These are phyloP conservation scores for Perccottus glenii DNA, from an alignment of 2,113 vertebrate species.

Conservation along the genomic window DNA sequence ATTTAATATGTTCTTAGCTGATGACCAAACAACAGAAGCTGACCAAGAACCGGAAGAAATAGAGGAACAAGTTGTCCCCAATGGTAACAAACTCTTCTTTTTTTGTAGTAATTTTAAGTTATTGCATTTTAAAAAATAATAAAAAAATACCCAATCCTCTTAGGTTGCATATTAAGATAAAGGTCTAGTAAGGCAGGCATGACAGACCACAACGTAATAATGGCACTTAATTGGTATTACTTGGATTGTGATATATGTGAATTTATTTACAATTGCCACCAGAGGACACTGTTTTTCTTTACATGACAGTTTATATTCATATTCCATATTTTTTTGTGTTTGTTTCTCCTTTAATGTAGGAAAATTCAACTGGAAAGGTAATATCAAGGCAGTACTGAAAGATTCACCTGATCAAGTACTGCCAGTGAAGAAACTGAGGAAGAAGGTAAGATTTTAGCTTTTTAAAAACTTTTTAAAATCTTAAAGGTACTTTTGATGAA, in stretches of 20 bases:
- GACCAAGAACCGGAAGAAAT: slow-evolving; percentile 37
- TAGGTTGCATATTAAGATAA: too few species aligned
- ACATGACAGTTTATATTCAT: background rate
- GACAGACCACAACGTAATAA: too few species aligned
- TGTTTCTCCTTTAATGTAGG: slow-evolving; percentile 69
- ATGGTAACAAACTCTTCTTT: slow-evolving; percentile 55
- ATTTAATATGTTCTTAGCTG: slow-evolving; percentile 26
- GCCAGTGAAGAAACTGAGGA: slow-evolving; percentile 89
- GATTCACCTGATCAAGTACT: slow-evolving; percentile 89
- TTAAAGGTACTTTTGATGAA: background rate
- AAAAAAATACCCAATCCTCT: too few species aligned
- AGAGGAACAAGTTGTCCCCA: slow-evolving; percentile 49
- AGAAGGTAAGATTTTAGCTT: slow-evolving; percentile 83
- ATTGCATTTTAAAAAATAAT: too few species aligned
- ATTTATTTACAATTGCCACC: slow-evolving; percentile 26
- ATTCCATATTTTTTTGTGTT: slow-evolving; percentile 3
- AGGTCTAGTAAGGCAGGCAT: too few species aligned
- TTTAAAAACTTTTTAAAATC: background rate
- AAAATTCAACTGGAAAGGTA: slow-evolving; percentile 98
- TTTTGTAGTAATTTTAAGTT: too few species aligned
- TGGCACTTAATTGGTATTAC: too few species aligned
- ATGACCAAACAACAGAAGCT: slow-evolving; percentile 20
- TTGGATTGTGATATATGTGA: too few species aligned
- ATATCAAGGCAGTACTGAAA: slow-evolving; percentile 88
- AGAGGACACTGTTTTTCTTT: slow-evolving; percentile 52